These are phyloP conservation scores for Psilopsiagon aurifrons DNA, from an alignment of 2,113 vertebrate species.

Conservation along the genomic window DNA sequence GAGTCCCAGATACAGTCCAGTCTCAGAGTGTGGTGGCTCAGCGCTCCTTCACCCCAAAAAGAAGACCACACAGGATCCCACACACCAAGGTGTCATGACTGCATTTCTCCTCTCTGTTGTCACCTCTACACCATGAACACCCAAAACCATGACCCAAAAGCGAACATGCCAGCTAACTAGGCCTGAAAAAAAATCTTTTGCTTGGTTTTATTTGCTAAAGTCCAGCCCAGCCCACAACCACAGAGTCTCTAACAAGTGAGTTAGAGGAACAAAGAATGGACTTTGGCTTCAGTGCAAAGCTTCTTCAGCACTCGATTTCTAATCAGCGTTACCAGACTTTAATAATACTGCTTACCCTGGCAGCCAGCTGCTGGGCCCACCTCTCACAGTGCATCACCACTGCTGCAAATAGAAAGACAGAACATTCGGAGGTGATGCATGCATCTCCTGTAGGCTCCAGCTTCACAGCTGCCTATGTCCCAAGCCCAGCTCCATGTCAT, in stretches of 20 bases:
- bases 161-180: background rate
- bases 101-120: background rate
- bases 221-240: background rate
- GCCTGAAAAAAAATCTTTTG: background rate
- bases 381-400: background rate
- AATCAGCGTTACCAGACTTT: background rate
- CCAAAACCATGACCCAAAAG: background rate
- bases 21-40: background rate
- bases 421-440: background rate
- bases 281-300: background rate
- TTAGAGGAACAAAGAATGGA: background rate
- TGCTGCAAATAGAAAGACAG: background rate
- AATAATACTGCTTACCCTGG: background rate
- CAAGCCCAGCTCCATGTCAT: background rate
- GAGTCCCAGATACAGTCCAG: background rate
- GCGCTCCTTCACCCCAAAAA: background rate
- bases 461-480: background rate
- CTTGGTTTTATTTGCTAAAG: slow-evolving; percentile 1
- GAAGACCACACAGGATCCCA: background rate
- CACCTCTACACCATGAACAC: background rate
- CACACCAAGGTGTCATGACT: background rate
- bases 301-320: background rate
- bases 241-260: background rate
- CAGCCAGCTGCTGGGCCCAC: background rate
- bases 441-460: background rate